phyloP scores from a whole-genome alignment of 2,888 invertebrate species.

The Perizoma affinitatum region DNA sequence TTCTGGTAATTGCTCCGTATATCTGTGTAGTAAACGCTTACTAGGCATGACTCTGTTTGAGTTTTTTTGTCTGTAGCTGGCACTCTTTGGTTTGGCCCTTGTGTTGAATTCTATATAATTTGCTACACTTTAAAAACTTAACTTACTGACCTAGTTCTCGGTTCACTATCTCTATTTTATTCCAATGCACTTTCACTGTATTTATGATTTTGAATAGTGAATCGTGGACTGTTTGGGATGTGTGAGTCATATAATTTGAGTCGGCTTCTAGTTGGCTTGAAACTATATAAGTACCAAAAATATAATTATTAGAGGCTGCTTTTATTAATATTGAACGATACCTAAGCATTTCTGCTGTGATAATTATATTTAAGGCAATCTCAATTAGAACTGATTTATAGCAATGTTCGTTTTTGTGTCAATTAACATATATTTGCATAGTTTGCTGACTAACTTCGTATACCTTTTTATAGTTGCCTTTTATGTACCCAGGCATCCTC shows the following conservation, averaged over 20 bases:
- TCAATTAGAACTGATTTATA: constrained; percentile 49
- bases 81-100: constrained; percentile 83
- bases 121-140: constrained; percentile 42
- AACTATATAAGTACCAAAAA: constrained; percentile 48
- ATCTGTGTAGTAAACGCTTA: constrained; percentile 69
- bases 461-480: background rate
- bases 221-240: constrained; percentile 45
- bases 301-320: constrained; percentile 61
- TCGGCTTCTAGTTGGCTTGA: constrained; percentile 54
- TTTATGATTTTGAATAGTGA: constrained; percentile 42
- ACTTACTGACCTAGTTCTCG: constrained; percentile 50
- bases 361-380: constrained; percentile 67
- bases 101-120: constrained; percentile 59
- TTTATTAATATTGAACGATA: constrained; percentile 50
- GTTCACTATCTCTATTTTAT: constrained; percentile 41
- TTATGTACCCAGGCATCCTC: too few relatives aligned
- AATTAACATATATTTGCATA: constrained; percentile 49
- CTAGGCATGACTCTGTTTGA: constrained; percentile 70
- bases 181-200: constrained; percentile 16
- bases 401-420: constrained; percentile 44
- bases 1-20: constrained; percentile 50
- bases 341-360: constrained; percentile 71
- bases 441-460: constrained; percentile 45
- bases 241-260: constrained; percentile 50
- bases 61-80: constrained; percentile 77